Evolutionary conservation across 1,140 invertebrate species (phyloP).

Genomic region (Drepana arcuata): DNA sequence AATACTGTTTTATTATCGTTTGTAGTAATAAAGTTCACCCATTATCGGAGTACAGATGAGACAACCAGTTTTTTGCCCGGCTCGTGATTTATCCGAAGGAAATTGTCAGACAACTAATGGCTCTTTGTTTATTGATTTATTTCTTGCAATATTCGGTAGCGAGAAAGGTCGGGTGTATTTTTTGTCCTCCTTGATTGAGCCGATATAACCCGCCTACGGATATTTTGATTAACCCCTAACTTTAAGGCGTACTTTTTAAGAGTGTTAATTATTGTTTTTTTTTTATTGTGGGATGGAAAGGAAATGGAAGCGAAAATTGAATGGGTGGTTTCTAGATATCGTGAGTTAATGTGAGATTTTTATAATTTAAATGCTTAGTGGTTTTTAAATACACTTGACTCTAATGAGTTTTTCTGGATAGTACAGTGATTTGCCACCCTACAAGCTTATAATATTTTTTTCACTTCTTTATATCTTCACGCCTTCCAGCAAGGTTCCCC

Average conservation of each 20-base stretch:
- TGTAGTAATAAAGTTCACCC: slow-evolving; percentile 21
- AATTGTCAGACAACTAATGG: slow-evolving; percentile 67
- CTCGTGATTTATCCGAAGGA: slow-evolving; percentile 68
- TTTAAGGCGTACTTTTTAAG: slow-evolving; percentile 7
- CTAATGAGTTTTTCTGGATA: slow-evolving; percentile 20
- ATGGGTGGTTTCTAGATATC: too few species aligned
- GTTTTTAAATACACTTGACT: too few species aligned
- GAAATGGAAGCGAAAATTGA: slow-evolving; percentile 53
- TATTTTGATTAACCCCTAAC: slow-evolving; percentile 15
- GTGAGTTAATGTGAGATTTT: too few species aligned
- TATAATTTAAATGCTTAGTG: too few species aligned
- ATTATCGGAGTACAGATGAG: slow-evolving; percentile 31
- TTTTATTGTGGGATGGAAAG: slow-evolving; percentile 31
- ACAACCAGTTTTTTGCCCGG: slow-evolving; percentile 38
- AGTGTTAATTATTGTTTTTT: slow-evolving; percentile 39
- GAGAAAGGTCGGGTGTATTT: slow-evolving; percentile 39
- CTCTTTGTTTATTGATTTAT: slow-evolving; percentile 70
- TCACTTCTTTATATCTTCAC: too few species aligned
- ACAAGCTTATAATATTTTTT: too few species aligned
- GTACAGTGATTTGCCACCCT: too few species aligned
- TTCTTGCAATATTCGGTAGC: slow-evolving; percentile 65
- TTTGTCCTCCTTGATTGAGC: slow-evolving; percentile 44
- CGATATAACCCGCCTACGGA: slow-evolving; percentile 32
- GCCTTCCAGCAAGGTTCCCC: too few species aligned
- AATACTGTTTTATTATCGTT: slow-evolving; percentile 11